Conservation (phyloP, 1,140 invertebrate genomes). For the Rhopalosiphum maidis region DNA sequence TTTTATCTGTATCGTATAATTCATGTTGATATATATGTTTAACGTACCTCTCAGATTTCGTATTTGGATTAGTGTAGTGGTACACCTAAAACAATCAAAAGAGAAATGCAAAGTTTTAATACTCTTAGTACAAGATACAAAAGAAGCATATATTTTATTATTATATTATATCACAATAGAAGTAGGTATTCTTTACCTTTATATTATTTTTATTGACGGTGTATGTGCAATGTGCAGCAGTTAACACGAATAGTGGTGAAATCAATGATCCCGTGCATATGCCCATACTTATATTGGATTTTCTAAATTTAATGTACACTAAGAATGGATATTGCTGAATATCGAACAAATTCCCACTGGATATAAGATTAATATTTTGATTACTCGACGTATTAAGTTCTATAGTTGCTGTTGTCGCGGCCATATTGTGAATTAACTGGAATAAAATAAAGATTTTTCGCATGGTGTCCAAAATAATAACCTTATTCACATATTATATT, state of each 20-base stretch:
- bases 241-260: neutral
- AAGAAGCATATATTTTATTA: neutral
- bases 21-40: neutral
- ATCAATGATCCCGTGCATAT: neutral
- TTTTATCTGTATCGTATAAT: neutral
- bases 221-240: neutral
- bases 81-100: neutral
- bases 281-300: accelerated
- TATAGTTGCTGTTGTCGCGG: neutral
- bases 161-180: neutral
- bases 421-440: neutral
- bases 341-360: neutral
- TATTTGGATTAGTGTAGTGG: neutral
- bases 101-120: neutral
- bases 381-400: neutral
- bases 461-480: neutral
- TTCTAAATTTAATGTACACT: neutral
- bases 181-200: neutral
- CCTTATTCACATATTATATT: neutral
- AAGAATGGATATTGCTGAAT: neutral
- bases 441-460: neutral
- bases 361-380: neutral
- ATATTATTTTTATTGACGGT: neutral
- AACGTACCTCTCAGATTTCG: neutral
- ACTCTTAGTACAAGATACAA: neutral